Base-by-base conservation (phyloP, 2,888 invertebrate species). In the Pyralis farinalis region DNA sequence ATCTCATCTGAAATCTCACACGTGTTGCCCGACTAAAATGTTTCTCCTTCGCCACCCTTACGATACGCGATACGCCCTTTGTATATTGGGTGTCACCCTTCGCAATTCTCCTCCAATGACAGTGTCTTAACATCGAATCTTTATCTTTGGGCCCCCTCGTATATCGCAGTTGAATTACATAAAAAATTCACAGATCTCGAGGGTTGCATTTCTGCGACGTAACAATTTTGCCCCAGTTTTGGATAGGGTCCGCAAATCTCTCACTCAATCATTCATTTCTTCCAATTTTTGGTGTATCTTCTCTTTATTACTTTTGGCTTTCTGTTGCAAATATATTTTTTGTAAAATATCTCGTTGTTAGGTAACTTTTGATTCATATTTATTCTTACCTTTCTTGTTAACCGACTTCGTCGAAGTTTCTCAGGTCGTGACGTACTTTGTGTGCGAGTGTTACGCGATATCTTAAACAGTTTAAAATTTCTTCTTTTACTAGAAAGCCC, bases 51-150 rank as follows among this genome's bases (percentile, higher is more conserved):
- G 45, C 40, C 40, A 42, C 38, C 48, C 46, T 55, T 46, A 49
- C 55, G 55, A 51, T 52, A 63, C 72, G 65, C 55, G 55, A 51
- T 52, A 63, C 72, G 65, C 76, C 69, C 68, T 71, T 63, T 58
- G 47, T 50, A 53, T 53, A 43, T 54, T 65, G 67, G 74, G 74
- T 71, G 72, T 63, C 60, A 68, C 79, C 79, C 78, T 71, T 69
- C 49, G 47, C 61, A 36, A 58, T 61, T 54, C 46, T 58, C 58
- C 52, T 55, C 85, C 84, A 84, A 83, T 82, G 36, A 64, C 47
- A 49, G 42, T 48, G 58, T 56, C 68, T 64, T 67, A 70, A 71
- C 71, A 63, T 71, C 64, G 70, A 69, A 70, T 71, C 68, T 77
- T 75, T 73, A 74, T 73, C 57, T 62, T 58, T 47, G 48, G 48